phyloP scores from a whole-genome alignment of 2,113 vertebrate species.

The Rhinolophus ferrumequinum region DNA sequence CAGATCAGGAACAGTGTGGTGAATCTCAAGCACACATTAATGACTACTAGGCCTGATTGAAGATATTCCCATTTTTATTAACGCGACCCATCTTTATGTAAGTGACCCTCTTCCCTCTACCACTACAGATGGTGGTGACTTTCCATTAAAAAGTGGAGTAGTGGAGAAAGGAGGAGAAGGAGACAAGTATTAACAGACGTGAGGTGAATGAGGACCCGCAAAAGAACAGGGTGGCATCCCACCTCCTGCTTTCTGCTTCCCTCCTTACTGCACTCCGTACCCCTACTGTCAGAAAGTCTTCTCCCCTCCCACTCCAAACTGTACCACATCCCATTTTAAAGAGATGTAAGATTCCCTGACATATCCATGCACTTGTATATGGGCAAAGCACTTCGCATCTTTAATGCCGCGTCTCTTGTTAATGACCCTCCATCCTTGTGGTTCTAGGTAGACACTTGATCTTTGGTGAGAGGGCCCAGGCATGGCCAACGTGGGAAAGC shows the following conservation, averaged over 20 bases:
- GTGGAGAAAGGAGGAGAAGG: neutral
- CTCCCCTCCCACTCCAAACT: neutral
- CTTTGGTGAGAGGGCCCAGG: neutral
- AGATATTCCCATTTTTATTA: conserved; percentile 27
- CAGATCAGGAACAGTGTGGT: neutral
- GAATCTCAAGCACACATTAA: neutral
- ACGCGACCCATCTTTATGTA: neutral
- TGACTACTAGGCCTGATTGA: neutral
- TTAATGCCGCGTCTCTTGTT: neutral
- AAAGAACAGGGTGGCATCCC: neutral
- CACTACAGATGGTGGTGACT: neutral
- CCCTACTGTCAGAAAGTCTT: neutral
- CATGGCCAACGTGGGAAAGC: neutral
- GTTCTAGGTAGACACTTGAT: neutral
- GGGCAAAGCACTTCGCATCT: neutral
- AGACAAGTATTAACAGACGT: neutral
- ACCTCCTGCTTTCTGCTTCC: neutral
- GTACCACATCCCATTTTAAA: neutral
- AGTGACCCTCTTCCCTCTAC: neutral
- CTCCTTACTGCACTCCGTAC: neutral
- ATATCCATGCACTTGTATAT: neutral
- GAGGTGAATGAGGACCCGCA: neutral
- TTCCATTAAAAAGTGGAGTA: neutral
- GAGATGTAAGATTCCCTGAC: neutral
- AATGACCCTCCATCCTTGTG: neutral